Evolutionary conservation across 2,888 invertebrate species (phyloP).

Genomic region (Adineta ricciae): DNA sequence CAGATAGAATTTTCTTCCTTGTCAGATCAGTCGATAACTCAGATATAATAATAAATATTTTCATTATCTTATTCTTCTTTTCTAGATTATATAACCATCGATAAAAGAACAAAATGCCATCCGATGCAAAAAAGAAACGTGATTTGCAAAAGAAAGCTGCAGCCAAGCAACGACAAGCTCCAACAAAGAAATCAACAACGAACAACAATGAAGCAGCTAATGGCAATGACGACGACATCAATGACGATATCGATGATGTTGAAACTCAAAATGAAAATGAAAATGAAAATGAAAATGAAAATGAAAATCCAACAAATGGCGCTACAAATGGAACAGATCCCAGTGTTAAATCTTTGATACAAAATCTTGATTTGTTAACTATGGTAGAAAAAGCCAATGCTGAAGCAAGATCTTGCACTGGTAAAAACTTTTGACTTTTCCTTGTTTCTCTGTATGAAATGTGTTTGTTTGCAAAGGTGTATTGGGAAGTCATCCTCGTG

Average conservation of each 20-base stretch:
- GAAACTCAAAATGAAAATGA: background rate
- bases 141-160: background rate
- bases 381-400: slow-evolving; percentile 1
- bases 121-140: slow-evolving; percentile 18
- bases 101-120: background rate
- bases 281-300: background rate
- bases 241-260: background rate
- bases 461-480: no score
- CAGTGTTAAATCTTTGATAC: slow-evolving; percentile 10
- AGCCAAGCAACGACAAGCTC: background rate
- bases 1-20: background rate
- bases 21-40: background rate
- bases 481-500: slow-evolving; percentile 82
- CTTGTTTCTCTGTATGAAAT: no score
- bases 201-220: background rate
- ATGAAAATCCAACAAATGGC: background rate
- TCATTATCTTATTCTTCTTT: background rate
- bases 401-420: background rate
- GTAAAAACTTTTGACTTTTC: background rate
- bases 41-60: background rate
- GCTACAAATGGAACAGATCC: background rate
- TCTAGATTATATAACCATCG: background rate
- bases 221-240: background rate
- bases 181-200: background rate
- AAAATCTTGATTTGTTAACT: slow-evolving; percentile 18